A percentile compares a stretch with the other conserved stretches of the same genome.
Conservation (phyloP, 2,113 vertebrate species). For the Salvelinus namaycush region DNA sequence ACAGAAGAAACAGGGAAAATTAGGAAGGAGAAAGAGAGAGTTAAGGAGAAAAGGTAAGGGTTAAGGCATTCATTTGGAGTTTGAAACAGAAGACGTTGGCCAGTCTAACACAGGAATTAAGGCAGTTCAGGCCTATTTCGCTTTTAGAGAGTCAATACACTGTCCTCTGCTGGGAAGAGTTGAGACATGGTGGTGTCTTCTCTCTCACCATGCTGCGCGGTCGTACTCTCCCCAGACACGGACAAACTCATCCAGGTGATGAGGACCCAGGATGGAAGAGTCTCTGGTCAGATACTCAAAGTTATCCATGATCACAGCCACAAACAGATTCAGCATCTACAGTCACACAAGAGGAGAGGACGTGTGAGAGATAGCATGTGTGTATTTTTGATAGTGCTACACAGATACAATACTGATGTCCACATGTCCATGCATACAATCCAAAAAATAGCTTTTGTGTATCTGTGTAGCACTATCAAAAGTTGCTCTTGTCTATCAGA, state of each 20-base stretch:
- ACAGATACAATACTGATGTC: too few species aligned
- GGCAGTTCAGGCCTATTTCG: too few species aligned
- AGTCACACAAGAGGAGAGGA: conserved; percentile 2
- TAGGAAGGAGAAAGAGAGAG: conserved; percentile 48
- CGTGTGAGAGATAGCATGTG: background rate
- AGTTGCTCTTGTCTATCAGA: too few species aligned
- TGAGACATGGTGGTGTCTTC: background rate
- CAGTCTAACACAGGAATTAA: too few species aligned
- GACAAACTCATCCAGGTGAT: conserved; percentile 98
- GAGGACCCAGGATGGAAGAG: conserved; percentile 96
- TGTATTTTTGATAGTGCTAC: too few species aligned
- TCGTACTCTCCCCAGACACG: conserved; percentile 98
- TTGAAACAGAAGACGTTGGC: too few species aligned
- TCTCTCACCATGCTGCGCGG: conserved; percentile 90
- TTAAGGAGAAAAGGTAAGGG: conserved; percentile 59
- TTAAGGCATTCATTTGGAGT: conserved; percentile 11
- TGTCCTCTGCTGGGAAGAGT: conserved; percentile 60
- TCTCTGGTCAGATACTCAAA: conserved; percentile 98
- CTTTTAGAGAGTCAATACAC: background rate
- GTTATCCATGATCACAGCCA: conserved; percentile 99
- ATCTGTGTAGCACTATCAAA: too few species aligned
- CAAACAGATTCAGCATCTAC: conserved; percentile 98
- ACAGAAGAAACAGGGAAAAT: conserved; percentile 37
- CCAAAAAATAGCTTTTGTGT: too few species aligned
- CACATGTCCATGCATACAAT: too few species aligned